Conservation (phyloP, 2,888 invertebrate genomes). For the Proisotoma minuta region DNA sequence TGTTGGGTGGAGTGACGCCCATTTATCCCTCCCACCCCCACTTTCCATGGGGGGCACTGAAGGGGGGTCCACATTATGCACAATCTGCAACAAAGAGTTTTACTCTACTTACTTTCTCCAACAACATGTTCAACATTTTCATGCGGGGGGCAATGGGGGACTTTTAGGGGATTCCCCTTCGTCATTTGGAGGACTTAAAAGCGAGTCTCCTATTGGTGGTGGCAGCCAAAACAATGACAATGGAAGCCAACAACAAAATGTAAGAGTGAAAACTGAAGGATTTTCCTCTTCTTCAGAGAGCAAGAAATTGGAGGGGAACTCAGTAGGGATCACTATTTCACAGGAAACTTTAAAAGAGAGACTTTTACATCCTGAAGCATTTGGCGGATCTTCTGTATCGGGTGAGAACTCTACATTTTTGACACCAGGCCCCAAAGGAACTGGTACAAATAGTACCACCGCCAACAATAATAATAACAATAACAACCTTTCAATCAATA, state of each 20-base stretch:
- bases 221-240: constrained; percentile 9
- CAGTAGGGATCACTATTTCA: not conserved
- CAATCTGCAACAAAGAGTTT: constrained; percentile 66
- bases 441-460: constrained; percentile 41
- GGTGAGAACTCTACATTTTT: constrained; percentile 20
- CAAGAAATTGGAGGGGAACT: constrained; percentile 3
- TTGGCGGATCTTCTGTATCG: constrained; percentile 8
- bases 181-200: not conserved
- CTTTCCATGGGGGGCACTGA: constrained; percentile 12
- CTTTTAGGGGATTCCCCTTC: not conserved
- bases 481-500: not conserved
- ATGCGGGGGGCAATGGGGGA: constrained; percentile 48
- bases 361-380: constrained; percentile 17
- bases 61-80: constrained; percentile 54
- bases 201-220: constrained; percentile 4
- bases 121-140: constrained; percentile 65
- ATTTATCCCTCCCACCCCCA: constrained; percentile 19
- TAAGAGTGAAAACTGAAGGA: constrained; percentile 34
- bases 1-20: constrained; percentile 38
- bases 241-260: constrained; percentile 11
- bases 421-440: constrained; percentile 37
- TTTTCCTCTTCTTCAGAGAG: constrained; percentile 3
- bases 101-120: constrained; percentile 68
- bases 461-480: constrained; percentile 11
- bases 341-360: constrained; percentile 21